These are phyloP conservation scores for Bergia puertoricense DNA, from an alignment of 92 coral and sea anemone genomes.

Conservation along the genomic window DNA sequence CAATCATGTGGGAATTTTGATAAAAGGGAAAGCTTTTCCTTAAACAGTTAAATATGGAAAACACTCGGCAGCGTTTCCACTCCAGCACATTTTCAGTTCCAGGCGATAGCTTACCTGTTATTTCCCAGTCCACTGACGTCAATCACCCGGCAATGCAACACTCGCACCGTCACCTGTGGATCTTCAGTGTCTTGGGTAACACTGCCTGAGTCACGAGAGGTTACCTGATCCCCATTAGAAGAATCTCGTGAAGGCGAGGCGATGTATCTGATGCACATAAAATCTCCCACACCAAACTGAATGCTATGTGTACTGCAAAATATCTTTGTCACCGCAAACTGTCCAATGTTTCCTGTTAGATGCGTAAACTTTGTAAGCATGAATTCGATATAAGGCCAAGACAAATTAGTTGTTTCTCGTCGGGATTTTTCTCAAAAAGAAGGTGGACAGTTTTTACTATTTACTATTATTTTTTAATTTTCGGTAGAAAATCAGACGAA, in stretches of 20 bases:
- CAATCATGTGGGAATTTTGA: no score
- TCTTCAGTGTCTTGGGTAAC: conserved; percentile 2
- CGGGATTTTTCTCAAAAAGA: no score
- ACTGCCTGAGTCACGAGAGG: neutral
- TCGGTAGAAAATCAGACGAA: no score
- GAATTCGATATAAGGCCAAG: neutral
- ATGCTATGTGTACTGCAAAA: conserved; percentile 53
- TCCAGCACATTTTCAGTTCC: no score
- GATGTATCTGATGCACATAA: conserved; percentile 62
- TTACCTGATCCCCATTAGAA: conserved; percentile 2
- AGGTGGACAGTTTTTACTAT: no score
- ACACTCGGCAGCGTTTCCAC: no score
- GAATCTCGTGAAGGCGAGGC: neutral
- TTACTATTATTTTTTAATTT: no score
- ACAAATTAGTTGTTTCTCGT: neutral
- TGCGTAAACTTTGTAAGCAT: neutral
- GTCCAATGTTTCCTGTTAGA: neutral
- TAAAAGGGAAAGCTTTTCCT: no score
- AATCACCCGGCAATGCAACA: conserved; percentile 25
- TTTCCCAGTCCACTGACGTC: conserved; percentile 9
- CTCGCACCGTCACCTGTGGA: conserved; percentile 18
- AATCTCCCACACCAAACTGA: conserved; percentile 67
- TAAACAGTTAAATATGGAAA: no score
- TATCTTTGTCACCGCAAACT: conserved; percentile 38
- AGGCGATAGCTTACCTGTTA: conserved; percentile 2